A percentile compares a stretch with the other conserved stretches of the same genome.
Evolutionary conservation across 37 sponge, comb jelly and placozoan species (phyloP).

Genomic region (Chondrilla cf. caribensis): DNA sequence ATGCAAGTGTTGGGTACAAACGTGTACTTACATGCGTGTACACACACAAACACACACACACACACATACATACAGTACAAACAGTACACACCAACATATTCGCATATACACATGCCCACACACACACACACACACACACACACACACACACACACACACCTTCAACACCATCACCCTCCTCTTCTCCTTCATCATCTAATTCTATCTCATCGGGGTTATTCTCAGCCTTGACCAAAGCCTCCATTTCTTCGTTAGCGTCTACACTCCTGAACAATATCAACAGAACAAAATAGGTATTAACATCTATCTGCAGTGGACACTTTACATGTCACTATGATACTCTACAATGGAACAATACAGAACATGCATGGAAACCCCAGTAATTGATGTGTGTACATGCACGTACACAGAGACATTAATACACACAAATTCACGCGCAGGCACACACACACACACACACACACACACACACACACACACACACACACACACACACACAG

Average conservation of each 20-base stretch:
- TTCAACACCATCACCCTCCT: constrained; percentile 49
- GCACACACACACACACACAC: neutral
- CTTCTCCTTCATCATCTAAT: constrained; percentile 81
- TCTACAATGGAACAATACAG: neutral
- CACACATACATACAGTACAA: no score
- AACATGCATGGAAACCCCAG: neutral
- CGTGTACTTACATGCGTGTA: no score
- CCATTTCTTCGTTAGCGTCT: constrained; percentile 75
- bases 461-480: constrained; percentile 20
- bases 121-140: no score
- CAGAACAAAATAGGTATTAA: neutral
- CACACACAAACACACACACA: no score
- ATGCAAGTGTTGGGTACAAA: no score
- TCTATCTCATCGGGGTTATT: constrained; percentile 92
- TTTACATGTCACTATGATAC: neutral
- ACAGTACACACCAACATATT: no score
- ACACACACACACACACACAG: neutral
- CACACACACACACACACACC: constrained; percentile 14
- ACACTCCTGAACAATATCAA: constrained; percentile 55
- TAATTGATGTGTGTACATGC: neutral
- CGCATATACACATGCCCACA: no score
- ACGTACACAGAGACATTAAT: neutral
- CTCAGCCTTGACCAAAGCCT: constrained; percentile 50
- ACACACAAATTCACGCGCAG: neutral
- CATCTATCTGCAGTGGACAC: no score